Base-by-base conservation (phyloP, 2,888 invertebrate genomes). In the Nomada flava region DNA sequence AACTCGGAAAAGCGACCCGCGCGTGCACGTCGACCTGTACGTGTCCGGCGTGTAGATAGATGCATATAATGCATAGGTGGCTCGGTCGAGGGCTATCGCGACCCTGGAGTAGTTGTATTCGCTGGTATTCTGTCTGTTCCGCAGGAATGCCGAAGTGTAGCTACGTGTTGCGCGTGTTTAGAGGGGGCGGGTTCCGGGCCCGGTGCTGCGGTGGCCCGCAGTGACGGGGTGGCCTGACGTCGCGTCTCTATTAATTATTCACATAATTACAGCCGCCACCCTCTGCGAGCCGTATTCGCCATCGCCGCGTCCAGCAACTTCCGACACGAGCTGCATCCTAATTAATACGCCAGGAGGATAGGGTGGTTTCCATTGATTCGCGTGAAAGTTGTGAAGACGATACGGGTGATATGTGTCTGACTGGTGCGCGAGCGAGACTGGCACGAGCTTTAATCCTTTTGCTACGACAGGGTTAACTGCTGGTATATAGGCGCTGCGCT, bases 141-240 rank as follows among this genome's bases (percentile, higher is more conserved):
- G 53, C 74, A 75, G 78, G 74, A 74, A 83, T 83, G 63, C 64
- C 64, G 75, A 78, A 57, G 23, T 60, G 72, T 79, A 65, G 65
- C 68, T 82, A 82, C 82, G 83, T 78, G 82, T 83, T 82, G 82
- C 83, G 69, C 82, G 75, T 73, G 71, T 82, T 83, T 82, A 47
- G 72, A 88, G 87, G 91, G 91, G 93, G 93, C 92, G 90, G 91
- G 91, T 88, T 88, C 86, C 92, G 91, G 90, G 92, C 92, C 90
- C 84, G 91, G 91, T 91, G 89, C 89, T 89, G 91, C 91, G 93
- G 93, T 93, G 93, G 93, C 91, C 92, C 92, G 93, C 93, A 92
- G 91, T 93, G 93, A 93, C 93, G 93, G 92, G 91, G 93, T 93
- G 90, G 93, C 93, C 93, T 93, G 93, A 93, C 93, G 93, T 93